A percentile compares a stretch with the other conserved stretches of the same genome.
Conservation (phyloP, 92 coral and sea anemone genomes). For the Palythoa heliodiscus region DNA sequence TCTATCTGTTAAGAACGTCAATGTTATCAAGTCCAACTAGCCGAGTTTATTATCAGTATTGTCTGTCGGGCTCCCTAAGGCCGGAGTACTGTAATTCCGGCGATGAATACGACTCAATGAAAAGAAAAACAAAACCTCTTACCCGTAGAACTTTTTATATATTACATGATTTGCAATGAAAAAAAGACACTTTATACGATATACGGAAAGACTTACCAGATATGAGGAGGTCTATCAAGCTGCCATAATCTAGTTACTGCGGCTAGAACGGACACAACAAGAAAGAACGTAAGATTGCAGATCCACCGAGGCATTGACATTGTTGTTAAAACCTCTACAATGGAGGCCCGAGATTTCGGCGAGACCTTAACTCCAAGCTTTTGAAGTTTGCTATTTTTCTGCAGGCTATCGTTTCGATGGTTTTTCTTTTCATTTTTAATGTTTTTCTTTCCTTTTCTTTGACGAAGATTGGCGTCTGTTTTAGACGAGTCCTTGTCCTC, state of each 20-base stretch:
- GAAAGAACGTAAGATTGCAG: conserved; percentile 18
- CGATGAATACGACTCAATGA: too few relatives aligned
- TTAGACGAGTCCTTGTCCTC: conserved; percentile 31
- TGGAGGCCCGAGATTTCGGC: conserved; percentile 1
- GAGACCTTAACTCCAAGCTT: background rate
- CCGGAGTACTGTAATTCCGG: too few relatives aligned
- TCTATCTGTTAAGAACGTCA: too few relatives aligned
- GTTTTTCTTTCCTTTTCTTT: conserved; percentile 45
- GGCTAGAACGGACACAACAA: conserved; percentile 24
- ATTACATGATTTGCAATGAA: too few relatives aligned
- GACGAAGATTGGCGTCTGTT: conserved; percentile 52
- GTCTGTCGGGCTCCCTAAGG: too few relatives aligned
- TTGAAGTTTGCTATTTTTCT: conserved; percentile 26
- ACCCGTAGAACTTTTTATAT: too few relatives aligned
- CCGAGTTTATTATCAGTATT: too few relatives aligned
- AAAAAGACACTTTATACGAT: too few relatives aligned
- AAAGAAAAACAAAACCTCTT: too few relatives aligned
- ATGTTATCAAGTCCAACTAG: too few relatives aligned
- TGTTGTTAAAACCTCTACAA: background rate
- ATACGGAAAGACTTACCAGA: conserved; percentile 25
- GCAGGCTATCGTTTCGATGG: conserved; percentile 27
- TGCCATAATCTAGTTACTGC: conserved; percentile 37
- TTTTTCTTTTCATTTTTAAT: conserved; percentile 29
- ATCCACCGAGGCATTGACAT: conserved; percentile 20
- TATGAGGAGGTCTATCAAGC: conserved; percentile 19